Evolutionary conservation across 1,140 invertebrate species (phyloP).

Genomic region (Theocolax elegans): DNA sequence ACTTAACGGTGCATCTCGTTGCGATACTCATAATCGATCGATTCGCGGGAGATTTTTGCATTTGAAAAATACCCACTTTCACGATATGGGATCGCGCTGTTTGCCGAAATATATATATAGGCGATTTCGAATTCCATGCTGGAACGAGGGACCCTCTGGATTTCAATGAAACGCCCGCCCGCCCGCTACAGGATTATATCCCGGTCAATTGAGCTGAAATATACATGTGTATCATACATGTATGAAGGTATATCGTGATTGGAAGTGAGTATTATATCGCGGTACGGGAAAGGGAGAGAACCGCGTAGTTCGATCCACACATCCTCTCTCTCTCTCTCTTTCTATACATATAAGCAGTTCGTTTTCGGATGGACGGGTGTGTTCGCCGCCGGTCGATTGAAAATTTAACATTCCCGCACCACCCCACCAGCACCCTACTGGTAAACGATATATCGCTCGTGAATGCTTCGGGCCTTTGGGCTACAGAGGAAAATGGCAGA

Average conservation of each 20-base stretch:
- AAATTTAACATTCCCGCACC: slow-evolving; percentile 8
- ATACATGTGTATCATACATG: not conserved
- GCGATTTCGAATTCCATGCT: not conserved
- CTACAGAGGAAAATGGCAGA: not conserved
- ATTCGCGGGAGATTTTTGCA: no score
- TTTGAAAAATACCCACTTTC: no score
- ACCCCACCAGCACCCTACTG: not conserved
- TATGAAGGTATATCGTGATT: not conserved
- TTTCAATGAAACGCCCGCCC: slow-evolving; percentile 1
- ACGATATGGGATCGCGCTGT: not conserved
- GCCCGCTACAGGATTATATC: not conserved
- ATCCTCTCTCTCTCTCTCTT: no score
- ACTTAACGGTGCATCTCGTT: no score
- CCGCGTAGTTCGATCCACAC: no score
- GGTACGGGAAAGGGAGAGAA: no score
- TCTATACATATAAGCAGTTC: no score
- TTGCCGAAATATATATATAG: not conserved
- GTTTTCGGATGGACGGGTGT: not conserved
- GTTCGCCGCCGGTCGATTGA: not conserved
- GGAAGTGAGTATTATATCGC: no score
- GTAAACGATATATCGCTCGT: not conserved
- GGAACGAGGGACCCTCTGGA: not conserved
- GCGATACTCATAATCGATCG: no score
- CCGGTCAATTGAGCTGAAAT: not conserved
- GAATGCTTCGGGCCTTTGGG: not conserved